Conservation (phyloP, 2,797 vertebrate genomes). For the Fistularia tabacaria region DNA sequence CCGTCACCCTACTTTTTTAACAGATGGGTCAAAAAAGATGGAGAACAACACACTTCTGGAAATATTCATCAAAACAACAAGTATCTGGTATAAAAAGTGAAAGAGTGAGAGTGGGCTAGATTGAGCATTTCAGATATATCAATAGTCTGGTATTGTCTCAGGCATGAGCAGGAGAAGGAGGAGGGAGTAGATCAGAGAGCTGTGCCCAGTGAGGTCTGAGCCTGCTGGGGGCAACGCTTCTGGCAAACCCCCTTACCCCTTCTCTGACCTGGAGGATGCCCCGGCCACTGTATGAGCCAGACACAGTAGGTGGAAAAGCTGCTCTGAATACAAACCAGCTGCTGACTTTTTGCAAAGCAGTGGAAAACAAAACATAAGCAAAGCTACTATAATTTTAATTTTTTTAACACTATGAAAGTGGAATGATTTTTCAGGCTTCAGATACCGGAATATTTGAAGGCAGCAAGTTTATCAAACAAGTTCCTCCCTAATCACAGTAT, state of each 20-base stretch:
- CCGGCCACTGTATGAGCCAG: conserved; percentile 52
- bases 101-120: conserved; percentile 35
- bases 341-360: conserved; percentile 28
- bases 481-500: no score
- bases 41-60: conserved; percentile 28
- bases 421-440: conserved; percentile 9
- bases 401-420: conserved; percentile 10
- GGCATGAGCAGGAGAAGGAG: conserved; percentile 33
- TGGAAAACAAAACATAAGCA: conserved; percentile 39
- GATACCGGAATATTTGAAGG: no score
- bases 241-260: conserved; percentile 75
- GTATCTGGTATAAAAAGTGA: conserved; percentile 45
- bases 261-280: conserved; percentile 70
- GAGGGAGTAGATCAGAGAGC: conserved; percentile 68
- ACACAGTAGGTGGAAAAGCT: conserved; percentile 52
- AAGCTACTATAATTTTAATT: conserved; percentile 9
- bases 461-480: no score
- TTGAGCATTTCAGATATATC: conserved; percentile 59
- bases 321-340: conserved; percentile 63
- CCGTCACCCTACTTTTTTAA: conserved; percentile 9
- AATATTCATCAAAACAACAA: conserved; percentile 49
- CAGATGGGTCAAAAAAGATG: neutral
- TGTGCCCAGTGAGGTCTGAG: conserved; percentile 68
- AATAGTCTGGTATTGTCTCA: conserved; percentile 65
- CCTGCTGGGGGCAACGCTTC: conserved; percentile 78